Percentiles rank a stretch among this genome's conserved stretches.
These are phyloP conservation scores for Cyprinus carpio DNA, from an alignment of 2,113 vertebrate genomes.

Conservation along the genomic window DNA sequence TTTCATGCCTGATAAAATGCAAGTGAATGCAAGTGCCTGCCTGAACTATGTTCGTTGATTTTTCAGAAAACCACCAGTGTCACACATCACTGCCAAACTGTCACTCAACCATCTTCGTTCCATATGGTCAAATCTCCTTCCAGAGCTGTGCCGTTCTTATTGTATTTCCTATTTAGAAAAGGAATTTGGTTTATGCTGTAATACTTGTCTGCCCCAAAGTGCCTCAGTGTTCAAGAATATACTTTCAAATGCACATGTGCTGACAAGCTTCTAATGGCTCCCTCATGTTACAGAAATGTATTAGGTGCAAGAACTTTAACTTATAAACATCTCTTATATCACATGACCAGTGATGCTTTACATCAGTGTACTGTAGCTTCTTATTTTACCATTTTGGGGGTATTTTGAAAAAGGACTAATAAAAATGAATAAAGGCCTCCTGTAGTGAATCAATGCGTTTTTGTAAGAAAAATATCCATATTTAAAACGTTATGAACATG, in stretches of 20 bases:
- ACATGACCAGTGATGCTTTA: background rate
- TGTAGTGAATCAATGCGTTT: too few species aligned
- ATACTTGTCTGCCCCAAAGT: background rate
- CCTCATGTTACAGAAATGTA: slow-evolving; percentile 20
- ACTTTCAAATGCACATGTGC: slow-evolving; percentile 10
- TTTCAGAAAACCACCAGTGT: slow-evolving; percentile 3
- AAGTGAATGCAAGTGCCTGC: slow-evolving; percentile 19
- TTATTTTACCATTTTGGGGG: background rate
- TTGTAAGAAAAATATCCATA: too few species aligned
- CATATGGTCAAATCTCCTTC: background rate
- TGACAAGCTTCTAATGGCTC: slow-evolving; percentile 32
- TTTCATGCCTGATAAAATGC: slow-evolving; percentile 13
- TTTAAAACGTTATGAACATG: too few species aligned
- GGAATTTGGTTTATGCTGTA: background rate
- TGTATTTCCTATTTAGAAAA: slow-evolving; percentile 16
- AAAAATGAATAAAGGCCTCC: background rate
- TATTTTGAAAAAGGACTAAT: background rate
- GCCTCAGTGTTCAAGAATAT: background rate
- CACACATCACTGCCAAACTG: background rate
- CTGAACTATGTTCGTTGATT: background rate
- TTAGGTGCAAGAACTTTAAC: background rate
- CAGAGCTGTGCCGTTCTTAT: background rate
- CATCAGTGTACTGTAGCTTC: background rate
- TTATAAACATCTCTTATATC: background rate
- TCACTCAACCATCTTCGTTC: background rate